Base-by-base conservation (phyloP, 1,140 invertebrate genomes). In the Rhynchophorus ferrugineus region DNA sequence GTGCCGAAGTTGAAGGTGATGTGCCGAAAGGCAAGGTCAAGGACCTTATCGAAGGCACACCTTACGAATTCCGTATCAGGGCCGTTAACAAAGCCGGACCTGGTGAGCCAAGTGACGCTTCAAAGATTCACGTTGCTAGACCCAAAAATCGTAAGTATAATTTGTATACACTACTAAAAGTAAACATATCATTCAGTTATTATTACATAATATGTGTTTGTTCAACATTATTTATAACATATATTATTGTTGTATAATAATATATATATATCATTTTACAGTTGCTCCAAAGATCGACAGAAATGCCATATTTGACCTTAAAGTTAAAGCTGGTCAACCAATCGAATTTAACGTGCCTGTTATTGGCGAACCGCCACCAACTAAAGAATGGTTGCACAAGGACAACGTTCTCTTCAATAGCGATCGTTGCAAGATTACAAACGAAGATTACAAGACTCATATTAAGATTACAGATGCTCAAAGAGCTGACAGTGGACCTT, bases 271-370 rank as follows among this genome's bases (percentile, higher is more conserved):
- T 61, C 61, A 43, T 44, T 57, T 75, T 77, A 45, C 62, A 84
- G 80, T 85, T 64, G 73, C 91, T 37, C 95, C 95, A 0, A 91
- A 87, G 68, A 96, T 99, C 69, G 93, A 96, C 68, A 80, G 89
- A 21, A 93, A 92, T 70, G 89, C 89, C 54, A 85, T 98, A 78
- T 73, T 87, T 45, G 89, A 98, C 68, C 85, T 99, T 58, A 95
- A 92, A 64, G 82, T 95, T 41, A 83, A 85, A 56, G 94, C 91
- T 33, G 95, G 96, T 36, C 85, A 91, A 67, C 85, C 88, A 68
- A 92, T 96, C 70, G 89, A 95, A 66, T 85, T 97, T 58, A 87
- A 93, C 65, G 89, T 98, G 2, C 94, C 94, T 14, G 92, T 96
- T 21, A 84, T 76, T 58, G 96, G 94, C 22, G 92, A 96, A 71